These are phyloP conservation scores for Acanthopleura granulata DNA, from an alignment of 2,888 invertebrate genomes.

Conservation along the genomic window DNA sequence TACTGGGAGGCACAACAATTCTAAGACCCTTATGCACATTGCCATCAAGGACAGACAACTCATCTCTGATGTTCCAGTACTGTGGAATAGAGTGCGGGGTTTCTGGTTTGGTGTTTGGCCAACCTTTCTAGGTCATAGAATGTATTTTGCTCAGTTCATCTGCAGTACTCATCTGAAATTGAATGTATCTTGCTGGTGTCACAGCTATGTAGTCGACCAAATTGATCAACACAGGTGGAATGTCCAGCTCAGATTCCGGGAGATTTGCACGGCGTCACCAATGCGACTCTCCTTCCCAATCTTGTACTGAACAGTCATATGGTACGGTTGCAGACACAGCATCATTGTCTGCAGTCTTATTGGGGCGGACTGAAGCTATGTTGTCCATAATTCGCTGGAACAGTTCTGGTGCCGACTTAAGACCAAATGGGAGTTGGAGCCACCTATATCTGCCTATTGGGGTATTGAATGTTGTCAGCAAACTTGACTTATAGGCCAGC, in stretches of 20 bases:
- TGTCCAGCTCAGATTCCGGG: conserved; percentile 19
- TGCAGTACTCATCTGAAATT: conserved; percentile 20
- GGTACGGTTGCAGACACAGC: conserved; percentile 29
- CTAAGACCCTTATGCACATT: conserved; percentile 34
- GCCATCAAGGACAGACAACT: conserved; percentile 33
- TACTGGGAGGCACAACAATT: conserved; percentile 34
- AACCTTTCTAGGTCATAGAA: conserved; percentile 25
- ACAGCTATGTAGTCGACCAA: conserved; percentile 25
- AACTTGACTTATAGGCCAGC: conserved; percentile 35
- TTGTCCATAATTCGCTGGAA: conserved; percentile 40
- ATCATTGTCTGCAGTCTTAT: conserved; percentile 29
- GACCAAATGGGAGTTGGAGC: conserved; percentile 39
- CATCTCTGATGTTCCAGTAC: conserved; percentile 33
- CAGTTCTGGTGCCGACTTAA: conserved; percentile 39
- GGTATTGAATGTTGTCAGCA: conserved; percentile 43
- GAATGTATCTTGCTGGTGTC: background rate
- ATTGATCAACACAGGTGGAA: conserved; percentile 21
- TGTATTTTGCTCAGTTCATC: conserved; percentile 26
- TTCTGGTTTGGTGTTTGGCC: no score
- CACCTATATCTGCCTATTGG: conserved; percentile 40
- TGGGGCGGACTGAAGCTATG: conserved; percentile 23
- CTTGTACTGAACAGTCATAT: conserved; percentile 19
- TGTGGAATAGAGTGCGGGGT: conserved; percentile 26
- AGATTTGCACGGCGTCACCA: conserved; percentile 27
- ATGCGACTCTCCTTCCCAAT: conserved; percentile 27